phyloP scores from a whole-genome alignment of 2,888 invertebrate species.

The Laothoe populi region DNA sequence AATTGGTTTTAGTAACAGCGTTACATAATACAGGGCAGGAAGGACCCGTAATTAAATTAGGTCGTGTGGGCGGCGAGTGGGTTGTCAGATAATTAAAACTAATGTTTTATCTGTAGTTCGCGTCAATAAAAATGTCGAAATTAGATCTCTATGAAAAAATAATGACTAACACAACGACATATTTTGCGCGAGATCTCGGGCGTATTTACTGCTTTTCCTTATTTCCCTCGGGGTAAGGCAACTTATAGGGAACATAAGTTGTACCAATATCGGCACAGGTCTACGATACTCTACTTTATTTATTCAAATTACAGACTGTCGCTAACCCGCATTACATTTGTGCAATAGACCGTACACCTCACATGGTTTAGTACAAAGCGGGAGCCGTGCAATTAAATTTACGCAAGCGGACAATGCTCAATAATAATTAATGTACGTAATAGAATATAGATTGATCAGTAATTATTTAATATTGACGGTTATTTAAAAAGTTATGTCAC shows the following conservation, averaged over 20 bases:
- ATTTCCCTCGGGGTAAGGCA: conserved; percentile 81
- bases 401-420: background rate
- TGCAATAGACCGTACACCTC: conserved; percentile 1
- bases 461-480: too few species aligned
- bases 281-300: conserved; percentile 37
- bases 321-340: conserved; percentile 11
- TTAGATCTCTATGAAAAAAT: conserved; percentile 56
- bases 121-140: conserved; percentile 47
- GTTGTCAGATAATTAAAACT: conserved; percentile 19
- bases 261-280: conserved; percentile 60
- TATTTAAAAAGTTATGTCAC: too few species aligned
- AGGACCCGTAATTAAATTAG: conserved; percentile 25
- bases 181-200: conserved; percentile 73
- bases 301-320: conserved; percentile 25
- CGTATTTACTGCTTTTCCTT: conserved; percentile 76
- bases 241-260: conserved; percentile 78
- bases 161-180: conserved; percentile 66
- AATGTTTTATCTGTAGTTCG: conserved; percentile 30
- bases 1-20: conserved; percentile 1
- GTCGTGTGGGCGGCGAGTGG: conserved; percentile 16
- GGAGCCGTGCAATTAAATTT: background rate
- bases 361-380: background rate
- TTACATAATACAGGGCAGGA: conserved; percentile 22
- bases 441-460: background rate
- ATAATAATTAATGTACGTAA: background rate